Evolutionary conservation across 2,113 vertebrate species (phyloP).

Genomic region (Symphodus melops): DNA sequence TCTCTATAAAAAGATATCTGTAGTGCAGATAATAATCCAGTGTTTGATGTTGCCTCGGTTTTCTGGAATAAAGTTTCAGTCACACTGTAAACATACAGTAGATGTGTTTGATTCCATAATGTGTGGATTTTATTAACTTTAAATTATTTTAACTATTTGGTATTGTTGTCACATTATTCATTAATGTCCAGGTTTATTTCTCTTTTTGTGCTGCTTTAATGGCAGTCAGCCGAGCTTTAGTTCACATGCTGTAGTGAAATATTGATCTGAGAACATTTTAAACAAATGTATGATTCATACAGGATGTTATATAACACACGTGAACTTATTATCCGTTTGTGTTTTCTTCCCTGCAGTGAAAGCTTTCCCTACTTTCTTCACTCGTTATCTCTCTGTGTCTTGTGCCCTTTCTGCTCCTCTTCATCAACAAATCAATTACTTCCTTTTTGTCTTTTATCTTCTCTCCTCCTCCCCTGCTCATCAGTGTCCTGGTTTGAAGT

Average conservation of each 20-base stretch:
- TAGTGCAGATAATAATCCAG: too few relatives aligned
- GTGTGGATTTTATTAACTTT: too few relatives aligned
- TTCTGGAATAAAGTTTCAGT: too few relatives aligned
- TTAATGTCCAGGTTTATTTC: too few relatives aligned
- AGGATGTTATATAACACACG: background rate
- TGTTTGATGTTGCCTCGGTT: too few relatives aligned
- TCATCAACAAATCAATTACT: slow-evolving; percentile 1
- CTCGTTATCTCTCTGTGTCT: background rate
- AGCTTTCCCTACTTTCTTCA: background rate
- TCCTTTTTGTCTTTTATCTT: background rate
- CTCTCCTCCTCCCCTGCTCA: slow-evolving; percentile 1
- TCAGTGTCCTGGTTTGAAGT: background rate
- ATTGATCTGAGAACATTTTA: background rate
- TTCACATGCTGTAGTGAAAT: background rate
- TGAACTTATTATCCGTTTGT: background rate
- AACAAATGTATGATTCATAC: background rate
- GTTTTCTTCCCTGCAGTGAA: background rate
- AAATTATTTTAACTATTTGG: too few relatives aligned
- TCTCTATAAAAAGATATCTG: too few relatives aligned
- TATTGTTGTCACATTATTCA: too few relatives aligned
- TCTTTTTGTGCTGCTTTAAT: too few relatives aligned
- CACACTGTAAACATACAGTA: too few relatives aligned
- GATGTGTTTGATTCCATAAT: too few relatives aligned
- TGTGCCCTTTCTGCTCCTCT: background rate
- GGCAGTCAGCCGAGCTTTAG: too few relatives aligned